These are phyloP conservation scores for Drosophila macrospina DNA, from an alignment of 2,888 invertebrate species.

Conservation along the genomic window DNA sequence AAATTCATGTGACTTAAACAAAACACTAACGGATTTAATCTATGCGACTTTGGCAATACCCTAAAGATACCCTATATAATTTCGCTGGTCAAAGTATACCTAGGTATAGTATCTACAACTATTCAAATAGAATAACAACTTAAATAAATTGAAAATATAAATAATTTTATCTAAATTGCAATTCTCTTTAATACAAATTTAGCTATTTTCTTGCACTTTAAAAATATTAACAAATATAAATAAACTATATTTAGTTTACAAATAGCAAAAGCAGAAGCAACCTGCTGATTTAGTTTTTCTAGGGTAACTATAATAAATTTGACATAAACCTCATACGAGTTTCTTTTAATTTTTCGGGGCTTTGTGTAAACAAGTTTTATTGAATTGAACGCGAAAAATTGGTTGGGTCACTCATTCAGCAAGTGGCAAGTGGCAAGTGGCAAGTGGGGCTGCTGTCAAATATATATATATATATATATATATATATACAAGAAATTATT, in stretches of 20 bases:
- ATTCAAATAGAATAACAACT: no score
- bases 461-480: conserved; percentile 9
- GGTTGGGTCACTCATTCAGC: conserved; percentile 27
- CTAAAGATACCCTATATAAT: background rate
- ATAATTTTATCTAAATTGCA: background rate
- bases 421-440: conserved; percentile 48
- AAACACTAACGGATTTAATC: background rate
- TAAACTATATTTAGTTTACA: background rate
- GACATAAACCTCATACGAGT: conserved; percentile 46
- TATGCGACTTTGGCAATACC: conserved; percentile 13
- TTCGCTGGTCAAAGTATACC: no score
- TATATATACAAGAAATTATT: conserved; percentile 37
- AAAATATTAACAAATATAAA: background rate
- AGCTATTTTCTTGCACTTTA: no score
- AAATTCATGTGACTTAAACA: conserved; percentile 74
- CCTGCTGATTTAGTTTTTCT: background rate
- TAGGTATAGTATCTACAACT: no score
- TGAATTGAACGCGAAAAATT: conserved; percentile 53
- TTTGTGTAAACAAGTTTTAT: conserved; percentile 75
- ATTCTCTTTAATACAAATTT: no score
- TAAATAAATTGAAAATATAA: no score
- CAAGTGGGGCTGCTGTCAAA: conserved; percentile 45
- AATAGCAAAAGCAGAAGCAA: background rate
- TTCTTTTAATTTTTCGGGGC: conserved; percentile 47
- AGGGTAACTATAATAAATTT: conserved; percentile 50